phyloP scores from a whole-genome alignment of 2,888 invertebrate species.

The Melanargia galathea region DNA sequence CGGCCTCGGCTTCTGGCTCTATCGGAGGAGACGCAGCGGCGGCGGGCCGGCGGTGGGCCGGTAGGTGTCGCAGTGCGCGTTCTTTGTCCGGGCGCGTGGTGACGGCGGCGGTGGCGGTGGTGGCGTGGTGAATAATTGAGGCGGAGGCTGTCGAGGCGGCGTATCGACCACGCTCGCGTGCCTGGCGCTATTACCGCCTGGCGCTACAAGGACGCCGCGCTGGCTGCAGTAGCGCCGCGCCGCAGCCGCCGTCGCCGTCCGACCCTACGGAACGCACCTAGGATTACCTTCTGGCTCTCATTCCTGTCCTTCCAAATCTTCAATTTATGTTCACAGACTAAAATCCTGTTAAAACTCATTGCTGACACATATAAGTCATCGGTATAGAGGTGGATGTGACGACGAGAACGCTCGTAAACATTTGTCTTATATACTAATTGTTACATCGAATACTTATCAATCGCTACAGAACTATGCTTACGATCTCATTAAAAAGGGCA shows the following conservation, averaged over 20 bases:
- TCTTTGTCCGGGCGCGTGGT: slow-evolving; percentile 68
- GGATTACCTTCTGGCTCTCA: slow-evolving; percentile 7
- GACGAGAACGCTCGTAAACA: not conserved
- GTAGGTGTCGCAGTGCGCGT: slow-evolving; percentile 71
- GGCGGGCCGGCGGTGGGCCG: slow-evolving; percentile 66
- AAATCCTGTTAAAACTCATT: not conserved
- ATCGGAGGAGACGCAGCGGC: slow-evolving; percentile 50
- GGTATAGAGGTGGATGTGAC: not conserved
- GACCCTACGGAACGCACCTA: slow-evolving; percentile 22
- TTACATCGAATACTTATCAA: not conserved
- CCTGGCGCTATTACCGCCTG: slow-evolving; percentile 69
- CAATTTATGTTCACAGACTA: not conserved
- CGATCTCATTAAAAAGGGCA: not conserved
- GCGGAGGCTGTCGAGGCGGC: slow-evolving; percentile 75
- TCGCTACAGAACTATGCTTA: not conserved
- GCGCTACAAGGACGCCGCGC: slow-evolving; percentile 78
- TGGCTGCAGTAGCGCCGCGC: slow-evolving; percentile 70
- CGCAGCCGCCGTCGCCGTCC: slow-evolving; percentile 52
- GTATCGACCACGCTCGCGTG: slow-evolving; percentile 81
- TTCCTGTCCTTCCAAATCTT: not conserved
- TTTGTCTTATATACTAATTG: not conserved
- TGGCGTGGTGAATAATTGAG: slow-evolving; percentile 77
- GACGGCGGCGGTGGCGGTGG: slow-evolving; percentile 61
- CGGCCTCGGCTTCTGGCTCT: slow-evolving; percentile 54
- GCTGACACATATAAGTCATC: not conserved